Evolutionary conservation across 2,113 vertebrate species (phyloP), one percentile per base, ranked within the genome.

Genomic region (Chaenogobius annularis): DNA sequence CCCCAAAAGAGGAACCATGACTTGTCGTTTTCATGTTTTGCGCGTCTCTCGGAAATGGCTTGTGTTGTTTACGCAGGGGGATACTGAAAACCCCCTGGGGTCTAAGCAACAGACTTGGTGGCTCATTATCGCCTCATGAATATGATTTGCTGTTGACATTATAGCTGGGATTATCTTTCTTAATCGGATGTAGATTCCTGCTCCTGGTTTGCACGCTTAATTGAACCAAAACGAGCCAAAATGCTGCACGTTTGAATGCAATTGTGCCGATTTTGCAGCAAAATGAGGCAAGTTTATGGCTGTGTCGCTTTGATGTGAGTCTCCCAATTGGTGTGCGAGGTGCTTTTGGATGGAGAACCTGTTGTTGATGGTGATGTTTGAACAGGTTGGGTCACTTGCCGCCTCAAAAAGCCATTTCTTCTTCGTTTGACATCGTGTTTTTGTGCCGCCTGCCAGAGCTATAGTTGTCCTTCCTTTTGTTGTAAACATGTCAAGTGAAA

Each of bases 51-150:
- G 31, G 44, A 61, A 69, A 59, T 72, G 59, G 73, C 20, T 66
- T 62, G 67, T 83, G 67, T 83, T 46, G 69, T 77, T 81, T 71
- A 68, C 55, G 58, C 50, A 1, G 48, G 64, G 72, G 72, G 19
- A 58, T 43, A 48, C 47, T 3, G 11, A 46, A 35, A 64, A 48
- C 62, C 71, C 73, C 31, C 48, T 40, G 14, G 59, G 59, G 59
- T 8, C 7, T 19, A 37, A 19, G 5, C 26, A 19, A 17, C 35
- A 11, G 5, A 17, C 1, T 20, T 63, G 61, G 17, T 11, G n/a
- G 61, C 61, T 63, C 61, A 43, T 63, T 63, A 63, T 63, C 35
- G 12, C 61, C 35, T 63, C 35, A 20, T 63, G 61, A 43, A 43
- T 61, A 35, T 35, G 8, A 54, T 63, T 19, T 63, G 61, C 61